Evolutionary conservation across 2,888 invertebrate species (phyloP).

Genomic region (Anodontia alba): DNA sequence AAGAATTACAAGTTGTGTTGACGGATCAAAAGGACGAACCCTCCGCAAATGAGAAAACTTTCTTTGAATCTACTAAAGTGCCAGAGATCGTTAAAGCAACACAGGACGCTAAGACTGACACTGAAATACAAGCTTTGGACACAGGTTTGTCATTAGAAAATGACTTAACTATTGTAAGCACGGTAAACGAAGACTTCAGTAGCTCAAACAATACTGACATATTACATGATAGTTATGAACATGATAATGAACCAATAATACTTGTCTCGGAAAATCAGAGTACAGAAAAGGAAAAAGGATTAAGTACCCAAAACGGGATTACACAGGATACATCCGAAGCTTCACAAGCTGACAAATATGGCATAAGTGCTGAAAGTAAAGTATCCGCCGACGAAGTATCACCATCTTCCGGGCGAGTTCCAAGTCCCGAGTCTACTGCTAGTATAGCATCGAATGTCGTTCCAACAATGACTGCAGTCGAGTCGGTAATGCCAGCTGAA

Average conservation of each 20-base stretch:
- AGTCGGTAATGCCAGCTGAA: constrained; percentile 23
- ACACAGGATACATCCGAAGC: not conserved
- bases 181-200: not conserved
- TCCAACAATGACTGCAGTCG: constrained; percentile 48
- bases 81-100: too few relatives aligned
- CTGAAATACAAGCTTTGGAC: too few relatives aligned
- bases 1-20: too few relatives aligned
- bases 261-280: not conserved
- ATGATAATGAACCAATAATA: not conserved
- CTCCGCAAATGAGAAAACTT: not conserved
- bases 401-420: not conserved
- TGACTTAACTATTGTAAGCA: constrained; percentile 1
- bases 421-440: constrained; percentile 7
- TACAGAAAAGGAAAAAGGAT: not conserved
- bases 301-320: not conserved
- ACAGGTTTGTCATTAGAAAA: not conserved
- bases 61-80: not conserved
- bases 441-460: constrained; percentile 41
- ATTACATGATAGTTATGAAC: not conserved
- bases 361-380: not conserved
- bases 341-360: not conserved
- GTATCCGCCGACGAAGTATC: not conserved
- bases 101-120: too few relatives aligned
- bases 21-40: not conserved
- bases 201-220: not conserved